Evolutionary conservation across 2,113 vertebrate genomes (phyloP).

Genomic region (Apteryx owenii): DNA sequence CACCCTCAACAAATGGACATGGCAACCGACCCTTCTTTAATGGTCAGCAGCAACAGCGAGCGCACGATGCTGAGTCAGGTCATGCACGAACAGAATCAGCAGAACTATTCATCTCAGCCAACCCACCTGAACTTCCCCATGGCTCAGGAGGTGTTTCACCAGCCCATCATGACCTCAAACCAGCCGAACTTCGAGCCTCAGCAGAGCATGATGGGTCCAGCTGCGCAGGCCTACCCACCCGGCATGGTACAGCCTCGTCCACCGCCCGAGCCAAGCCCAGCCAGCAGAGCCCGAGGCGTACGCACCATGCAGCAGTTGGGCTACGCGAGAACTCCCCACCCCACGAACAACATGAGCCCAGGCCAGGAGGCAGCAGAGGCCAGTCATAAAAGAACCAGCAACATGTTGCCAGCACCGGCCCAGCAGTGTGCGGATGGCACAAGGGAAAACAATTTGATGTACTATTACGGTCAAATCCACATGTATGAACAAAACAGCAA

Average conservation of each 20-base stretch:
- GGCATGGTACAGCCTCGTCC: constrained; percentile 87
- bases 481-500: constrained; percentile 85
- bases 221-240: constrained; percentile 44
- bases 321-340: constrained; percentile 78
- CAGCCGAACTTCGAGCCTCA: constrained; percentile 80
- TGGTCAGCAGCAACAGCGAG: constrained; percentile 69
- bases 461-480: constrained; percentile 91
- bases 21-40: constrained; percentile 6
- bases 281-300: constrained; percentile 75
- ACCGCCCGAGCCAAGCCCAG: constrained; percentile 82
- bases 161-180: constrained; percentile 70
- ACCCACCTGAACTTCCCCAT: constrained; percentile 63
- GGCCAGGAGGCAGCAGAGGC: constrained; percentile 80
- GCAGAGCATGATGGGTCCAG: constrained; percentile 59
- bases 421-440: constrained; percentile 48
- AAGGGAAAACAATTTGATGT: constrained; percentile 78
- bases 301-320: constrained; percentile 78
- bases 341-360: constrained; percentile 52
- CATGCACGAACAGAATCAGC: constrained; percentile 65
- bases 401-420: constrained; percentile 43
- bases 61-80: constrained; percentile 67
- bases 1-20: constrained; percentile 75
- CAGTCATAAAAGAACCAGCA: constrained; percentile 79
- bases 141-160: constrained; percentile 75
- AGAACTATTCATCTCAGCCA: constrained; percentile 80